Evolutionary conservation across 2,113 vertebrate species (phyloP).

Genomic region (Phoxinus phoxinus): DNA sequence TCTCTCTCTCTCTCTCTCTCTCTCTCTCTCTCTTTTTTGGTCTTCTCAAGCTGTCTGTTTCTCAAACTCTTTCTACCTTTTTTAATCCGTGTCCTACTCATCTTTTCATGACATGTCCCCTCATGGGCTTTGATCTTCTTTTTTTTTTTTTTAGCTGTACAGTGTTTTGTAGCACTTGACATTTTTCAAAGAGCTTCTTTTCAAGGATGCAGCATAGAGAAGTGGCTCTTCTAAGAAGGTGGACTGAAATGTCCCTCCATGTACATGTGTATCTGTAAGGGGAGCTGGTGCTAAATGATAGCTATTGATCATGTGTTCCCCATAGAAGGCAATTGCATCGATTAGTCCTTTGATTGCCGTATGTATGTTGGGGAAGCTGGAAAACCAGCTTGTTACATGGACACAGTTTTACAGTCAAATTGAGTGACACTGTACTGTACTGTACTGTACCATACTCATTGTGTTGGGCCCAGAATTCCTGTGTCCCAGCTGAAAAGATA

Average conservation of each 20-base stretch:
- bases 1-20: neutral
- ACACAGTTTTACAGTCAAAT: neutral
- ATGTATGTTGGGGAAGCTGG: neutral
- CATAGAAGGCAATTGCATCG: conserved; percentile 6
- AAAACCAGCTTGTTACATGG: neutral
- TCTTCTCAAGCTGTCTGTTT: neutral
- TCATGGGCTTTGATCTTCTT: neutral
- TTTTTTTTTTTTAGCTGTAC: neutral
- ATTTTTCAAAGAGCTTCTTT: conserved; percentile 16
- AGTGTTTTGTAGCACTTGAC: conserved; percentile 37
- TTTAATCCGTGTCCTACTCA: neutral
- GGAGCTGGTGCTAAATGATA: conserved; percentile 22
- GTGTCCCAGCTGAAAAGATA: neutral
- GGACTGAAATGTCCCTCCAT: neutral
- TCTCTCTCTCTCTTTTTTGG: neutral
- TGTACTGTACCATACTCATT: neutral
- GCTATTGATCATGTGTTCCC: conserved; percentile 37
- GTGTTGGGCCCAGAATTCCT: conserved; percentile 20
- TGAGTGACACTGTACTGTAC: neutral
- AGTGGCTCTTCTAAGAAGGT: conserved; percentile 24
- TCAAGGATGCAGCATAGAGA: conserved; percentile 13
- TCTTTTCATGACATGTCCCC: neutral
- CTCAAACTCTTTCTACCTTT: conserved; percentile 5
- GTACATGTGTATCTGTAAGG: conserved; percentile 15
- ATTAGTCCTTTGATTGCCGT: conserved; percentile 14